Percentiles rank a stretch among this genome's conserved stretches.
phyloP scores from a whole-genome alignment of 1,140 invertebrate genomes.

The Cydia splendana region DNA sequence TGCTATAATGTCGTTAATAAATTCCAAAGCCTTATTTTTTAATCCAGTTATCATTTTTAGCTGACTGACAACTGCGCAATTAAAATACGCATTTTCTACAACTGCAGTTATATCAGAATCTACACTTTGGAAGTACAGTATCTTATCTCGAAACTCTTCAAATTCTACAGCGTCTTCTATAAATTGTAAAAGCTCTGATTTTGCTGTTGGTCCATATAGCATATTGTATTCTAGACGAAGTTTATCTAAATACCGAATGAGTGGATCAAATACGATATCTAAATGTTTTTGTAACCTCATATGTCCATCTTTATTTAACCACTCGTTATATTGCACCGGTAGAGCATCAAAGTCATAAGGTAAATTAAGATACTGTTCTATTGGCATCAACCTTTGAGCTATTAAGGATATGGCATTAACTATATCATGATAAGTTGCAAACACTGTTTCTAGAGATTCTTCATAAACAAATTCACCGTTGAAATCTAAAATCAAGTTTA shows the following conservation, averaged over 20 bases:
- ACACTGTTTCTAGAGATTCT: conserved; percentile 73
- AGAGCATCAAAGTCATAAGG: conserved; percentile 65
- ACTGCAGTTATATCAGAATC: conserved; percentile 81
- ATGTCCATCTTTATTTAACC: conserved; percentile 69
- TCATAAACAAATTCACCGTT: conserved; percentile 74
- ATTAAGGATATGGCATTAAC: conserved; percentile 70
- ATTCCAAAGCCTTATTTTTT: conserved; percentile 65
- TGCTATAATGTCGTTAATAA: conserved; percentile 70
- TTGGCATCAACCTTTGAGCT: conserved; percentile 74
- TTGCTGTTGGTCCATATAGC: conserved; percentile 62
- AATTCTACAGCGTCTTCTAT: conserved; percentile 69
- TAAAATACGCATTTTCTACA: conserved; percentile 83
- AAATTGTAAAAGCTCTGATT: conserved; percentile 59
- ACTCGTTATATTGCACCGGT: conserved; percentile 73
- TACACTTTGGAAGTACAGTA: conserved; percentile 81
- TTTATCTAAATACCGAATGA: conserved; percentile 63
- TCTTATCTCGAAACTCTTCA: conserved; percentile 81
- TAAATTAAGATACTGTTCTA: conserved; percentile 75
- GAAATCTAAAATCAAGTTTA: conserved; percentile 73
- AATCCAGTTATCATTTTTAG: conserved; percentile 68
- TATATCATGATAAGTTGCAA: conserved; percentile 70
- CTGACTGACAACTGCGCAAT: conserved; percentile 66
- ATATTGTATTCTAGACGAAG: conserved; percentile 65
- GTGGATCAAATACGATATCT: conserved; percentile 61
- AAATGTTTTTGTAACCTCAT: conserved; percentile 65